Evolutionary conservation across 1,140 invertebrate species (phyloP).

Genomic region (Leptestheria dahalacensis): DNA sequence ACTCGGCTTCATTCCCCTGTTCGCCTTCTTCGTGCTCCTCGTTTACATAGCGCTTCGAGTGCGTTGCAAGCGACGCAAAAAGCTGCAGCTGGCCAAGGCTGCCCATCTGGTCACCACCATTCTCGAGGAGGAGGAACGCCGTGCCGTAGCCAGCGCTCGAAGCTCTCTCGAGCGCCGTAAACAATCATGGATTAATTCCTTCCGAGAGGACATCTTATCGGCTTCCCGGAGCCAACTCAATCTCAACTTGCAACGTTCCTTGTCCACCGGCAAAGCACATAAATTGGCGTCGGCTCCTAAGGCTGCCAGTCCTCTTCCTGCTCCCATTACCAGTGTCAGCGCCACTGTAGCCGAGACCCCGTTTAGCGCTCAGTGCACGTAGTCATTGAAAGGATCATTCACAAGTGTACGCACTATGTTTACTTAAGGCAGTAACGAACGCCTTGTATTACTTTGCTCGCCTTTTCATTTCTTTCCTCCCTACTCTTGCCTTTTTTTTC

Average conservation of each 20-base stretch:
- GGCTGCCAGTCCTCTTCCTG: not conserved
- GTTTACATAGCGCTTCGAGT: slow-evolving; percentile 22
- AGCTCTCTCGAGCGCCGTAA: slow-evolving; percentile 7
- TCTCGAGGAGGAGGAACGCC: slow-evolving; percentile 3
- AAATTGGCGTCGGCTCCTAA: not conserved
- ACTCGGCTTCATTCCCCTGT: slow-evolving; percentile 21
- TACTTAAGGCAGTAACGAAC: not conserved
- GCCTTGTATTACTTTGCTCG: no score
- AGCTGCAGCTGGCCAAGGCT: slow-evolving; percentile 1
- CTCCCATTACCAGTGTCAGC: slow-evolving; percentile 9
- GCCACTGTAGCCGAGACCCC: not conserved
- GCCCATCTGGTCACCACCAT: not conserved
- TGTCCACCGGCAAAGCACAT: not conserved
- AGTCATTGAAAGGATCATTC: not conserved
- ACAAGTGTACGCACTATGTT: no score
- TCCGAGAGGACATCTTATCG: slow-evolving; percentile 10
- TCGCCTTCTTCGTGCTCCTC: slow-evolving; percentile 20
- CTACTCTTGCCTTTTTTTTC: no score
- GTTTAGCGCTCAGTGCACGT: not conserved
- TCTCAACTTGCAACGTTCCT: not conserved
- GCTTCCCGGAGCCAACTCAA: not conserved
- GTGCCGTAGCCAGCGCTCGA: not conserved
- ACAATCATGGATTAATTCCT: slow-evolving; percentile 13
- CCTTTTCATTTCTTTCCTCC: no score
- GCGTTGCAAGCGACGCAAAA: slow-evolving; percentile 18